Evolutionary conservation across 2,797 vertebrate species (phyloP).

Genomic region (Xiphorhynchus erythropygius): DNA sequence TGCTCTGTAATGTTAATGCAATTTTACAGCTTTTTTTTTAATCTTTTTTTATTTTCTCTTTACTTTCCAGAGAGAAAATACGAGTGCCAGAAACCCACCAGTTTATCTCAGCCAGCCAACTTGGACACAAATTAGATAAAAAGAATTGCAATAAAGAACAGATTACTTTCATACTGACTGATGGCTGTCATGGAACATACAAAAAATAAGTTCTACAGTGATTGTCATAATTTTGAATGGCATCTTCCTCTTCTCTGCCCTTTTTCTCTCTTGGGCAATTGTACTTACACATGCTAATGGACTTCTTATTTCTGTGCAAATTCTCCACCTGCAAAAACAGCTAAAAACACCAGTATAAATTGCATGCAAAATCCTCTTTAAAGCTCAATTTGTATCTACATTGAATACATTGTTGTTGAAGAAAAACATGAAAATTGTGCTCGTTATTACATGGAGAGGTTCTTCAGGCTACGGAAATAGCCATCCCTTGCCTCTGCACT

Average conservation of each 20-base stretch:
- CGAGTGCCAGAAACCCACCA: neutral
- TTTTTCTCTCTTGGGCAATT: neutral
- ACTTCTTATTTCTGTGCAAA: constrained; percentile 2
- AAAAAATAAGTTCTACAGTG: neutral
- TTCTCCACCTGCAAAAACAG: neutral
- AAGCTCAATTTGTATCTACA: neutral
- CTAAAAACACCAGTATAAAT: neutral
- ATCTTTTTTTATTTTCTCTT: neutral
- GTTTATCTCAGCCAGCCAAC: neutral
- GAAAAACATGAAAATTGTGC: neutral
- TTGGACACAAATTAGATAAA: neutral
- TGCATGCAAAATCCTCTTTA: constrained; percentile 7
- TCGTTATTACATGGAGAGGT: neutral
- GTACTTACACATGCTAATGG: neutral
- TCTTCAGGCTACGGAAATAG: neutral
- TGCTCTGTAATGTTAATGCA: neutral
- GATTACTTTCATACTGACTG: neutral
- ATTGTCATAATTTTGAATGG: neutral
- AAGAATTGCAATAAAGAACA: neutral
- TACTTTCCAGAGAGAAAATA: neutral
- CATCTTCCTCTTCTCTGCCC: neutral
- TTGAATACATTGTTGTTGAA: neutral
- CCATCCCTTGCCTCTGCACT: neutral
- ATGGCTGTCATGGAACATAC: neutral
- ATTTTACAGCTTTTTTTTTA: neutral